These are phyloP conservation scores for Odontomachus brunneus DNA, from an alignment of 1,140 invertebrate genomes.

Conservation along the genomic window DNA sequence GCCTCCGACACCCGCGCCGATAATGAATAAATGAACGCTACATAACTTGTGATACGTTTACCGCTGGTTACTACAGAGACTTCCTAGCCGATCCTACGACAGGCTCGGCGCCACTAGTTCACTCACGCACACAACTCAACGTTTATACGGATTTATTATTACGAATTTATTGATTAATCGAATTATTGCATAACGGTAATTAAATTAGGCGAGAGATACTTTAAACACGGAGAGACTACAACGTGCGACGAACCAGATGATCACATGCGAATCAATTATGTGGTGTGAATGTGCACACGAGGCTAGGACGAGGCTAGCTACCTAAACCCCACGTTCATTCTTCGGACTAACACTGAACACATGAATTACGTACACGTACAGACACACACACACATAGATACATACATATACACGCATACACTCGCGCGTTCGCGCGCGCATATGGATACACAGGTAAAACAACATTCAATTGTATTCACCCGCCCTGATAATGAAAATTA, in stretches of 20 bases:
- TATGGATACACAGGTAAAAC: conserved; percentile 16
- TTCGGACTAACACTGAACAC: conserved; percentile 62
- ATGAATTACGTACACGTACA: conserved; percentile 50
- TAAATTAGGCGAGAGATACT: conserved; percentile 78
- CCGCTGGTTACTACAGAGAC: conserved; percentile 86
- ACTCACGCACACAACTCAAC: conserved; percentile 85
- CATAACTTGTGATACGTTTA: conserved; percentile 86
- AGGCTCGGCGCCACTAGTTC: conserved; percentile 84
- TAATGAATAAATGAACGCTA: conserved; percentile 84
- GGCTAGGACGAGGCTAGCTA: conserved; percentile 85
- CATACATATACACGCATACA: conserved; percentile 19
- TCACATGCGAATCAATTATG: conserved; percentile 67
- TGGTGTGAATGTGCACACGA: conserved; percentile 80
- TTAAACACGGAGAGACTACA: conserved; percentile 67
- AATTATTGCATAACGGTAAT: conserved; percentile 77
- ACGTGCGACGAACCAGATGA: conserved; percentile 45
- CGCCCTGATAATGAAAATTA: conserved; percentile 79
- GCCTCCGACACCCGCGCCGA: conserved; percentile 79
- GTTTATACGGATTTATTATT: conserved; percentile 83
- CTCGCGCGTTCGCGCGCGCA: conserved; percentile 20
- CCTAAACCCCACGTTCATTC: conserved; percentile 78
- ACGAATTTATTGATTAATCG: conserved; percentile 83
- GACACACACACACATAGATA: background rate
- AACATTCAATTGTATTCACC: conserved; percentile 82
- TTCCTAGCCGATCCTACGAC: conserved; percentile 82